A percentile compares a stretch with the other conserved stretches of the same genome.
Evolutionary conservation across 2,888 invertebrate species (phyloP).

Genomic region (Lasioglossum vierecki): DNA sequence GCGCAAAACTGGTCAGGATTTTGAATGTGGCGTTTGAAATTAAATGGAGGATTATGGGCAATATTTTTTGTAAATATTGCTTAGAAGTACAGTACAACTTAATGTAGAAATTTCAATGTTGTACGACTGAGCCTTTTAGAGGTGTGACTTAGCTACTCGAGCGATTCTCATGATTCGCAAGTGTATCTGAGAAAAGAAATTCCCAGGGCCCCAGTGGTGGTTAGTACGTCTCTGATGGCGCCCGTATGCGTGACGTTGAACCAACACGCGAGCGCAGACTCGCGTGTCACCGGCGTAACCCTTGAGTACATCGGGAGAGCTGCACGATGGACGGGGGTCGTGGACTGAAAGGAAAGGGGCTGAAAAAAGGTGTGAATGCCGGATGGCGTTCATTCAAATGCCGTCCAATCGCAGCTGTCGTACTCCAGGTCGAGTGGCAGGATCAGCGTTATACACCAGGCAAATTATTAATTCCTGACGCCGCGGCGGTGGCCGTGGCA

Average conservation of each 20-base stretch:
- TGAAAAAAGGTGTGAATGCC: conserved; percentile 73
- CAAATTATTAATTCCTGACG: conserved; percentile 46
- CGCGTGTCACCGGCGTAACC: conserved; percentile 66
- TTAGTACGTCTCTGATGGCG: conserved; percentile 22
- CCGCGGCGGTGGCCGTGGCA: neutral
- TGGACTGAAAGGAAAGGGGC: conserved; percentile 53
- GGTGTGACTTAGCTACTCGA: no score
- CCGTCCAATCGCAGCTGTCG: conserved; percentile 60
- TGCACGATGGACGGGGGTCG: conserved; percentile 58
- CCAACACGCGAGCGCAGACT: conserved; percentile 41
- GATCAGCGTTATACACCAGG: conserved; percentile 25
- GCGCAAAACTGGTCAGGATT: neutral
- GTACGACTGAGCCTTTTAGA: no score
- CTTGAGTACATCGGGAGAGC: conserved; percentile 49
- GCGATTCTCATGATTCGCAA: no score
- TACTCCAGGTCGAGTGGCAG: conserved; percentile 55
- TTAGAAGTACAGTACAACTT: no score
- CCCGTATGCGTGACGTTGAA: conserved; percentile 40
- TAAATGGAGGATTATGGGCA: neutral
- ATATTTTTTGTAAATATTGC: neutral
- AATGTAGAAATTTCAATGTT: no score
- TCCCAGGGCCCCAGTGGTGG: neutral
- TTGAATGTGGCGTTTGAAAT: neutral
- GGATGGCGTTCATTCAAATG: conserved; percentile 76
- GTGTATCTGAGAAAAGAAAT: neutral